Evolutionary conservation across 64 coral and sea anemone species (phyloP).

Genomic region (Porites lutea): DNA sequence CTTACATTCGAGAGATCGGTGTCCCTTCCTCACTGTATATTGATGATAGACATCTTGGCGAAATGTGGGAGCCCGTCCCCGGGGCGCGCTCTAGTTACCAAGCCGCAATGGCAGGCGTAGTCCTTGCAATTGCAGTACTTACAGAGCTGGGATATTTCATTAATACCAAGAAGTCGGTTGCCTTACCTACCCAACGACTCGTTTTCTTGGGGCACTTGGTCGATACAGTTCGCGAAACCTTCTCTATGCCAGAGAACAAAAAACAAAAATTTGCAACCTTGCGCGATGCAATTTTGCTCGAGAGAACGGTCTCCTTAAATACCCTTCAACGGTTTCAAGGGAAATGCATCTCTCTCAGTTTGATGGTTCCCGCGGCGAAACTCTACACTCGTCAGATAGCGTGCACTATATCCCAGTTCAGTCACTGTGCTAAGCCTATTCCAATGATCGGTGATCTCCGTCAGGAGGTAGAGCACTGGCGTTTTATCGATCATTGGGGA

Average conservation of each 20-base stretch:
- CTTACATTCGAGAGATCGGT: not conserved
- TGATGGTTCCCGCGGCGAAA: constrained; percentile 46
- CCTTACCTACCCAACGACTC: not conserved
- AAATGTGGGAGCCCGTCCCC: not conserved
- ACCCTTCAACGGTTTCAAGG: constrained; percentile 18
- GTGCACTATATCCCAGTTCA: not conserved
- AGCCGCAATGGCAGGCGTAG: not conserved
- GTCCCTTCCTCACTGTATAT: constrained; percentile 10
- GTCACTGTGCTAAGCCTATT: not conserved
- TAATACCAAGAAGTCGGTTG: not conserved
- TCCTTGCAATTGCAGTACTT: not conserved
- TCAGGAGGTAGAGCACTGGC: too few species aligned
- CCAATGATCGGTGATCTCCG: not conserved
- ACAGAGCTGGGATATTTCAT: constrained; percentile 11
- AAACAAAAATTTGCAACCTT: constrained; percentile 9
- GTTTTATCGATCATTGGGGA: too few species aligned
- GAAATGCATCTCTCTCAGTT: constrained; percentile 30
- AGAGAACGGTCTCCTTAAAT: not conserved
- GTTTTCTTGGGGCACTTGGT: not conserved
- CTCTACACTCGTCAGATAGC: constrained; percentile 33
- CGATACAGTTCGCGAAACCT: not conserved
- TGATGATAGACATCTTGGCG: constrained; percentile 19
- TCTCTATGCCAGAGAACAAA: not conserved
- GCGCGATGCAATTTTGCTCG: constrained; percentile 17
- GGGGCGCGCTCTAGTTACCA: not conserved